A percentile compares a stretch with the other conserved stretches of the same genome.
Evolutionary conservation across 2,888 invertebrate genomes (phyloP).

Genomic region (Hydroisotoma schaefferi): DNA sequence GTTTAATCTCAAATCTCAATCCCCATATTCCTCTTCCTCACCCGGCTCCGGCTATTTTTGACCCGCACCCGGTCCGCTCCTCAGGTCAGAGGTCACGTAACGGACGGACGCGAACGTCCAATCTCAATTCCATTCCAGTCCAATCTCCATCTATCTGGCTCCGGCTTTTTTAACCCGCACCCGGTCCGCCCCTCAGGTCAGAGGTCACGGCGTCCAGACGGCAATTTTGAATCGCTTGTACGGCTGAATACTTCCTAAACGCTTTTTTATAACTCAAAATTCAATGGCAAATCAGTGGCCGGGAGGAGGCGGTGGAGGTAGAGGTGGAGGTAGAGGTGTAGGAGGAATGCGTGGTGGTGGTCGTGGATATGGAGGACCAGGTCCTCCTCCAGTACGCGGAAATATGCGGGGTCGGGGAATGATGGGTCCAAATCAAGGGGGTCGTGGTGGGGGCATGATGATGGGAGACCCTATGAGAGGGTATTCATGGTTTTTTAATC

Average conservation of each 20-base stretch:
- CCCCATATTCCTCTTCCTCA: too few relatives aligned
- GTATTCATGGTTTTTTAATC: not conserved
- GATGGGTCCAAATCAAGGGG: not conserved
- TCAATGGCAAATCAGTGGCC: conserved; percentile 1
- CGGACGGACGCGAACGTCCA: too few relatives aligned
- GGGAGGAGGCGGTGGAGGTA: not conserved
- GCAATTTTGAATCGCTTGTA: not conserved
- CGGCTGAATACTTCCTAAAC: not conserved
- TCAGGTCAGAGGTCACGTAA: too few relatives aligned
- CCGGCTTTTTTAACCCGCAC: too few relatives aligned
- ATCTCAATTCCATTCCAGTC: too few relatives aligned
- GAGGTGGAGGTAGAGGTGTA: conserved; percentile 4
- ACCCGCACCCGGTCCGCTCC: too few relatives aligned
- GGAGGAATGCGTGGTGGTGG: conserved; percentile 5
- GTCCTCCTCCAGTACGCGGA: not conserved
- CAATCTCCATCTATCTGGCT: too few relatives aligned
- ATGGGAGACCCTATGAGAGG: not conserved
- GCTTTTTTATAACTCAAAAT: too few relatives aligned
- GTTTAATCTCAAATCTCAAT: too few relatives aligned
- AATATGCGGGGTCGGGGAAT: not conserved
- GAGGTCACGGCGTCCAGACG: not conserved
- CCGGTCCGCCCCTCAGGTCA: too few relatives aligned
- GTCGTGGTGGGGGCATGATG: conserved; percentile 3
- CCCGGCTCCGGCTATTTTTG: too few relatives aligned
- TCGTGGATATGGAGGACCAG: not conserved